Percentiles rank a stretch among this genome's conserved stretches.
Evolutionary conservation across 2,888 invertebrate genomes (phyloP).

Genomic region (Steinernema carpocapsae): DNA sequence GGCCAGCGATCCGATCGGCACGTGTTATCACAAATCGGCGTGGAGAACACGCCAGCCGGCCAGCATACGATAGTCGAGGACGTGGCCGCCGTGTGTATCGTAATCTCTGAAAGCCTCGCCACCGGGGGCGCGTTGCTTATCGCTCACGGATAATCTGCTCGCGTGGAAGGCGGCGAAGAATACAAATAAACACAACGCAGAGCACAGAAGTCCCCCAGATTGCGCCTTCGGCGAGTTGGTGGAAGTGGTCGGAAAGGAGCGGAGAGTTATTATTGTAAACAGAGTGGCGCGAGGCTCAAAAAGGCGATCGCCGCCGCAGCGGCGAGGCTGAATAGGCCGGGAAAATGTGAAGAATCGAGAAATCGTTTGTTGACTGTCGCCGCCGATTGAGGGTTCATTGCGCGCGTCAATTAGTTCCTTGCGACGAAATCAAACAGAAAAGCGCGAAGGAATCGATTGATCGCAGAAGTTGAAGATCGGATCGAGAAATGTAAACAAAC

Average conservation of each 20-base stretch:
- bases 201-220: constrained; percentile 6
- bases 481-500: constrained; percentile 1
- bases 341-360: not conserved
- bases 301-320: not conserved
- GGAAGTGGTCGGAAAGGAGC: not conserved
- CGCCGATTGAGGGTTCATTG: constrained; percentile 18
- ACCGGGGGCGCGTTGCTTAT: constrained; percentile 7
- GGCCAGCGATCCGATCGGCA: not conserved
- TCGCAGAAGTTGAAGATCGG: not conserved
- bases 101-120: not conserved
- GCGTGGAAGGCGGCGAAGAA: not conserved
- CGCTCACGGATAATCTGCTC: constrained; percentile 5
- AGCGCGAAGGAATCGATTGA: constrained; percentile 17
- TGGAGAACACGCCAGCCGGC: not conserved
- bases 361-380: not conserved
- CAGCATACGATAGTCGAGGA: constrained; percentile 11
- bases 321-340: constrained; percentile 1
- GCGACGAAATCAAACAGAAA: constrained; percentile 18
- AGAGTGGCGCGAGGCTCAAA: constrained; percentile 18
- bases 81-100: not conserved
- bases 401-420: constrained; percentile 28
- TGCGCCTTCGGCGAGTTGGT: not conserved
- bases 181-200: constrained; percentile 20
- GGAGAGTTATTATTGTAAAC: constrained; percentile 26
- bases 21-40: constrained; percentile 27